Evolutionary conservation across 2,113 vertebrate species (phyloP).

Genomic region (Prunella himalayana): DNA sequence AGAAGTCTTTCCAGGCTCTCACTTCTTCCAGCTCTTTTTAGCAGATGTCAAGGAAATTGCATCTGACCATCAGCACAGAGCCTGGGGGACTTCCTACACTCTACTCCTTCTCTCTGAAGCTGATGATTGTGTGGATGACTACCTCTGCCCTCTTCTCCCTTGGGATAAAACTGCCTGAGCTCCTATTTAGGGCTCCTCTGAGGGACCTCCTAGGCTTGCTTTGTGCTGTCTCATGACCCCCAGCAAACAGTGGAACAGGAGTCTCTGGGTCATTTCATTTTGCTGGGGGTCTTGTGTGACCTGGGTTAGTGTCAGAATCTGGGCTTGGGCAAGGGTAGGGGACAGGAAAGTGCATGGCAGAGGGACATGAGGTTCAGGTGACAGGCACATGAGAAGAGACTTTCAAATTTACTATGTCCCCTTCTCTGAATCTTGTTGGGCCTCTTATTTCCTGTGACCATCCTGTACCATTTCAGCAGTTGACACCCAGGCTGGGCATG

Average conservation of each 20-base stretch:
- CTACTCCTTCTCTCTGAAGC: background rate
- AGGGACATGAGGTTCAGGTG: rapidly evolving
- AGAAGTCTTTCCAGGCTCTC: background rate
- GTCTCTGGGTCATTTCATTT: background rate
- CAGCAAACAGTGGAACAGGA: background rate
- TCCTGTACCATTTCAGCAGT: background rate
- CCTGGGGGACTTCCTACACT: background rate
- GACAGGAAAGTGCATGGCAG: background rate
- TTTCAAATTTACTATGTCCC: background rate
- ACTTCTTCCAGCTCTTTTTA: background rate
- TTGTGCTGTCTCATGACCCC: background rate
- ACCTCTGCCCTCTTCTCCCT: background rate
- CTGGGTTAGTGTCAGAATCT: background rate
- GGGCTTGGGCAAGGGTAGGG: background rate
- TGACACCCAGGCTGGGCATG: background rate
- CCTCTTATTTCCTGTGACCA: background rate
- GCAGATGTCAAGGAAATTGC: background rate
- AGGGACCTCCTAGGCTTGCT: background rate
- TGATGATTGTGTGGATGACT: background rate
- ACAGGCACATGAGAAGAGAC: background rate
- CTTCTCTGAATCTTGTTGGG: background rate
- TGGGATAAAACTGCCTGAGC: background rate
- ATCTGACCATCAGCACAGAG: background rate
- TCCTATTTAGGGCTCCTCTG: background rate
- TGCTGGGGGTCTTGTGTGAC: background rate